phyloP scores from a whole-genome alignment of 2,888 invertebrate species.

The Philereme vetulata region DNA sequence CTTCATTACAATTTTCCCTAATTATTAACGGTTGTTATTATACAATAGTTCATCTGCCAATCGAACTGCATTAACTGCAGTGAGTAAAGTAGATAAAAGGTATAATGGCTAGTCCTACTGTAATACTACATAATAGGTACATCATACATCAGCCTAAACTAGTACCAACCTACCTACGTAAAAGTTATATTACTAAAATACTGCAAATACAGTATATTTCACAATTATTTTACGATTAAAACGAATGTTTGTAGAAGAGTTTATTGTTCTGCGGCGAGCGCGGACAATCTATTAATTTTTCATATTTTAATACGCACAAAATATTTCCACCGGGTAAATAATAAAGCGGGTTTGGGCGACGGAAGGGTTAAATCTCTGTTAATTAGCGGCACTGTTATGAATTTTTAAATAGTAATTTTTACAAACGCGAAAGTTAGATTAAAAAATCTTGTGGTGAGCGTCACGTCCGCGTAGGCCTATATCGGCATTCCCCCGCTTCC shows the following conservation, averaged over 20 bases:
- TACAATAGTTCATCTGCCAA: not conserved
- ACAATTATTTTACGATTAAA: not conserved
- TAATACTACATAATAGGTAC: not conserved
- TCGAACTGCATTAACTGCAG: not conserved
- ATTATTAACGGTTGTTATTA: not conserved
- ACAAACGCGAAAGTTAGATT: constrained; percentile 84
- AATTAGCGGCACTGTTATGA: constrained; percentile 77
- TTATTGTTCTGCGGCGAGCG: constrained; percentile 50
- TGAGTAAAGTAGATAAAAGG: not conserved
- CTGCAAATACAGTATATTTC: too few species aligned
- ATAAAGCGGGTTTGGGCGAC: constrained; percentile 78
- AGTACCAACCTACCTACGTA: not conserved
- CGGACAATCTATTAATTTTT: constrained; percentile 75
- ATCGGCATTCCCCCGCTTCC: constrained; percentile 56
- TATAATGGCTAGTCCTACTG: not conserved
- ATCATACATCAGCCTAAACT: too few species aligned
- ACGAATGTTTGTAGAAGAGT: constrained; percentile 25
- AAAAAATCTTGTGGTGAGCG: constrained; percentile 72
- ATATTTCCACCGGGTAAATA: constrained; percentile 81
- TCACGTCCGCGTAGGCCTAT: constrained; percentile 75
- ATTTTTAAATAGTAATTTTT: constrained; percentile 84
- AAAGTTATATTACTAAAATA: too few species aligned
- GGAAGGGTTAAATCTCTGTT: constrained; percentile 84
- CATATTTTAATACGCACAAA: constrained; percentile 83
- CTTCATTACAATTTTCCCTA: not conserved